Evolutionary conservation across 1,140 invertebrate genomes (phyloP), one percentile per base, ranked within the genome.

Genomic region (Cydia amplana): DNA sequence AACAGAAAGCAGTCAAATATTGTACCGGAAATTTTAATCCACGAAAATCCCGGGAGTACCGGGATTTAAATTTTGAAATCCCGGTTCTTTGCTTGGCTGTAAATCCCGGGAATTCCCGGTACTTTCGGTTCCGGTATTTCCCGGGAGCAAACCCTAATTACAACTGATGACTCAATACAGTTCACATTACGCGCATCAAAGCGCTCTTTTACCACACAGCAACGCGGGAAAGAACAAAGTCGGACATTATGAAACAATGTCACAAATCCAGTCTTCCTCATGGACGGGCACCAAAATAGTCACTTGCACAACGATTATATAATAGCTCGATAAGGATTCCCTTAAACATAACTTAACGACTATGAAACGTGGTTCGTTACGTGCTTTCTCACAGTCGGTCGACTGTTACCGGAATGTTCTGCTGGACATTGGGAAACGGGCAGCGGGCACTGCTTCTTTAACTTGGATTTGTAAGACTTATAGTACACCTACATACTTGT

Each of bases 341-440:
- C 65, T 70, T 70, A 70, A 70, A 70, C 28, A 70, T 70, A 70
- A 40, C 32, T 70, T 70, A 70, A 70, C 65, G 65, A 70, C 32
- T 18, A 70, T 28, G 32, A 70, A 40, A 70, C 65, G 25, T n/a
- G 65, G 32, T 70, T 70, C 65, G 65, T 70, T 70, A 70, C 65
- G 65, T 32, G 32, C 65, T 70, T 70, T 70, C 65, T 70, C 65
- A 70, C 65, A 70, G 65, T 70, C 32, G n/a, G 63, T 64, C 25
- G 63, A 25, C n/a, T n/a, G 65, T 67, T 40, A 70, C 65, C 25
- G 25, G 65, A 70, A 32, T 36, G 65, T 43, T 32, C 2, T 28
- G 32, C 65, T 70, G 65, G 65, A 70, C 32, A 70, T 70, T 70
- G 65, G 65, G 65, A 70, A 70, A 70, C 65, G 55, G 55, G 55